These are phyloP conservation scores for Dynastes grantii DNA, from an alignment of 2,888 invertebrate genomes.

Conservation along the genomic window DNA sequence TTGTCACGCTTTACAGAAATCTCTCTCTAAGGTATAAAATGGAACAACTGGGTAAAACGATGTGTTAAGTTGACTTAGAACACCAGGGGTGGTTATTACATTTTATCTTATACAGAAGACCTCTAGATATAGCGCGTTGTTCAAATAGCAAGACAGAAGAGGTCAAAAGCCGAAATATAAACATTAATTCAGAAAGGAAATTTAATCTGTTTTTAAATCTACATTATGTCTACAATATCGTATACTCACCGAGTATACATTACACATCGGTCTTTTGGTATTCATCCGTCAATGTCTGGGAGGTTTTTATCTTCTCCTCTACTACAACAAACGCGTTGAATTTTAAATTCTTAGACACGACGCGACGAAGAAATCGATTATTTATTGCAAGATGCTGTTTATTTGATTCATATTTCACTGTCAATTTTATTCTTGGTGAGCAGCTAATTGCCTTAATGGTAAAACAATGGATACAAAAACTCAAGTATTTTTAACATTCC, in stretches of 20 bases:
- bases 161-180: slow-evolving; percentile 28
- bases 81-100: too few relatives aligned
- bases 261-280: slow-evolving; percentile 37
- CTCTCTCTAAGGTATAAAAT: too few relatives aligned
- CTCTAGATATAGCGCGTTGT: neutral
- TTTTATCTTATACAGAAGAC: too few relatives aligned
- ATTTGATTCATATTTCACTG: too few relatives aligned
- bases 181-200: slow-evolving; percentile 40
- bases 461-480: too few relatives aligned
- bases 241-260: slow-evolving; percentile 19
- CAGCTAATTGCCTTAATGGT: too few relatives aligned
- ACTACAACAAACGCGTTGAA: slow-evolving; percentile 3
- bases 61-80: too few relatives aligned
- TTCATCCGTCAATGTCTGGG: slow-evolving; percentile 40
- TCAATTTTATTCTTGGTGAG: too few relatives aligned
- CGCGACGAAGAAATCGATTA: slow-evolving; percentile 10
- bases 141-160: slow-evolving; percentile 24
- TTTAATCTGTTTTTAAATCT: slow-evolving; percentile 44
- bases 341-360: slow-evolving; percentile 25
- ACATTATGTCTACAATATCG: slow-evolving; percentile 33
- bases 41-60: too few relatives aligned
- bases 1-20: too few relatives aligned
- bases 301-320: neutral
- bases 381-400: neutral
- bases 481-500: too few relatives aligned